These are phyloP conservation scores for Nipponacmea schrenckii DNA, from an alignment of 2,888 invertebrate species.

Conservation along the genomic window DNA sequence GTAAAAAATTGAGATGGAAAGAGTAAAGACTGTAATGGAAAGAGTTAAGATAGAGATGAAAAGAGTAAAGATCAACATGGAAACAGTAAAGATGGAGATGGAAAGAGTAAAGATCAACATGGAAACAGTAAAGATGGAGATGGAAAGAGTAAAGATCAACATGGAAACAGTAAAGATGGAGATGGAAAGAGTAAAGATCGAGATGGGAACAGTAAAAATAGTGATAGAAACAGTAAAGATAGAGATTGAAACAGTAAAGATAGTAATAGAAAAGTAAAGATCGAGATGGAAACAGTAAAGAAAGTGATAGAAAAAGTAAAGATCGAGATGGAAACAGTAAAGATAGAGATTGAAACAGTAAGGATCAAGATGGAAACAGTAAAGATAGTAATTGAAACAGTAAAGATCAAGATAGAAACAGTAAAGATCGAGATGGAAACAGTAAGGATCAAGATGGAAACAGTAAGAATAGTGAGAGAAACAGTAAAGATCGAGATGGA, in stretches of 20 bases:
- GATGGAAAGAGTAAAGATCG: background rate
- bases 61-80: too few relatives aligned
- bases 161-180: background rate
- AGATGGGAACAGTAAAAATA: background rate
- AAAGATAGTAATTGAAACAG: too few relatives aligned
- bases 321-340: too few relatives aligned
- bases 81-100: background rate
- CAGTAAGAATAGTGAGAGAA: background rate
- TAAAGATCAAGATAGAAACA: too few relatives aligned
- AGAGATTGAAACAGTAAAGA: background rate
- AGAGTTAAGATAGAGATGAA: too few relatives aligned
- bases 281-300: too few relatives aligned
- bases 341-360: too few relatives aligned
- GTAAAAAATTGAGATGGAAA: too few relatives aligned
- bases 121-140: background rate
- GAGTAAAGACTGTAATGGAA: too few relatives aligned
- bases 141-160: background rate
- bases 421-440: background rate
- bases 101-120: background rate
- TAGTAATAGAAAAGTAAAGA: too few relatives aligned
- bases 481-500: background rate
- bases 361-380: too few relatives aligned
- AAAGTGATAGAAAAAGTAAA: too few relatives aligned
- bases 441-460: background rate
- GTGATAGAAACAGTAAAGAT: background rate